phyloP scores from a whole-genome alignment of 2,113 vertebrate genomes.

The Nansenia antarctica region DNA sequence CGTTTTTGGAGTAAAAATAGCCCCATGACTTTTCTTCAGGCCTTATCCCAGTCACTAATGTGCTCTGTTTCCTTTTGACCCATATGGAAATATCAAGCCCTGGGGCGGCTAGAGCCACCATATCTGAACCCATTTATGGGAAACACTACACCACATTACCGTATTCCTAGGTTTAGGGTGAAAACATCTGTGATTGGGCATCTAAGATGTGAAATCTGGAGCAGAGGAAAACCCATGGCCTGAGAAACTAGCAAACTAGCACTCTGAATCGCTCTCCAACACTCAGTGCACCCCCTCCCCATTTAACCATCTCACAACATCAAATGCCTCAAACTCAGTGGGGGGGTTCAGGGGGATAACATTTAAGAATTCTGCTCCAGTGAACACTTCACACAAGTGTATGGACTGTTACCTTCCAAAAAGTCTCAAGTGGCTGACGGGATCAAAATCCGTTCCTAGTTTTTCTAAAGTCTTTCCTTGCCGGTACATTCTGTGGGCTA shows the following conservation, averaged over 20 bases:
- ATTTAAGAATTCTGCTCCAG: slow-evolving; percentile 29
- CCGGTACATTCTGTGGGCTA: background rate
- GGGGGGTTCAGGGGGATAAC: background rate
- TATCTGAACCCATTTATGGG: slow-evolving; percentile 6
- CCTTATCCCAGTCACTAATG: background rate
- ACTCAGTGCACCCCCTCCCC: background rate
- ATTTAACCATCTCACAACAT: background rate
- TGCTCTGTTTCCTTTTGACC: background rate
- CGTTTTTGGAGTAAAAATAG: background rate
- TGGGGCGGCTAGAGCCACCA: background rate
- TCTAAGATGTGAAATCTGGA: slow-evolving; percentile 19
- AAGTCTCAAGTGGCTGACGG: slow-evolving; percentile 13
- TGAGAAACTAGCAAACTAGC: background rate
- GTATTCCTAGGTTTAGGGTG: slow-evolving; percentile 1
- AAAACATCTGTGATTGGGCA: slow-evolving; percentile 9
- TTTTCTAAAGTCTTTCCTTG: slow-evolving; percentile 23
- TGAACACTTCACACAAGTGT: slow-evolving; percentile 7
- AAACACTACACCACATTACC: slow-evolving; percentile 1
- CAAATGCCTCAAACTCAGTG: slow-evolving; percentile 8
- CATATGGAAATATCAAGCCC: slow-evolving; percentile 5
- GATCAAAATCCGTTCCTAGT: slow-evolving; percentile 31
- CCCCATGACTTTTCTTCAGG: background rate
- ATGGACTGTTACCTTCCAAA: slow-evolving; percentile 5
- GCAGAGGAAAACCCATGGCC: slow-evolving; percentile 14
- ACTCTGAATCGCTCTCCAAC: background rate